phyloP scores from a whole-genome alignment of 2,888 invertebrate genomes.

The Phalera bucephala region DNA sequence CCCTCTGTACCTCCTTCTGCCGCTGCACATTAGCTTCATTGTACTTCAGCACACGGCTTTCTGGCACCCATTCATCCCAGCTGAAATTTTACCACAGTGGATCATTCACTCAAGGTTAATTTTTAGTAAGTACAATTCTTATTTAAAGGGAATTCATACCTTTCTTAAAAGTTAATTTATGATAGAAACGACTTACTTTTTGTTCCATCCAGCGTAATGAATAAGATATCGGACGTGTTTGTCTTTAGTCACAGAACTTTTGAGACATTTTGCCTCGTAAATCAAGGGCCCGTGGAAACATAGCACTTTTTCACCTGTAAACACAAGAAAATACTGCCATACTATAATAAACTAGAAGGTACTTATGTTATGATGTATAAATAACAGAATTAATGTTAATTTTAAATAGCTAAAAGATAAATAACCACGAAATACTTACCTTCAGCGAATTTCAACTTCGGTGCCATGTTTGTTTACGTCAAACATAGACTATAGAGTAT shows the following conservation, averaged over 20 bases:
- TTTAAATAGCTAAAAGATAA: too few species aligned
- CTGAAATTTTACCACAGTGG: conserved; percentile 71
- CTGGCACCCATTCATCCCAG: conserved; percentile 97
- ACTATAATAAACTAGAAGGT: not conserved
- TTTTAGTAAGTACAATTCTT: too few species aligned
- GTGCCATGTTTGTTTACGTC: conserved; percentile 64
- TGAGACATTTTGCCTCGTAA: conserved; percentile 98
- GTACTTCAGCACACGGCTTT: conserved; percentile 94
- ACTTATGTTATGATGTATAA: not conserved
- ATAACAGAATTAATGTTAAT: too few species aligned
- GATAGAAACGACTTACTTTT: conserved; percentile 87
- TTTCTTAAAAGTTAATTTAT: not conserved
- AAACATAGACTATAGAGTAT: too few species aligned
- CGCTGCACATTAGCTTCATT: conserved; percentile 94
- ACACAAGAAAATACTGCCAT: conserved; percentile 6
- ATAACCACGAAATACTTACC: conserved; percentile 63
- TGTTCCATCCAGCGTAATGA: conserved; percentile 99
- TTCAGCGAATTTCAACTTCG: conserved; percentile 89
- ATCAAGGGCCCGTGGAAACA: conserved; percentile 98
- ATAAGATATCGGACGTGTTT: conserved; percentile 95
- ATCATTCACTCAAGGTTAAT: too few species aligned
- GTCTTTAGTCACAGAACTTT: conserved; percentile 91
- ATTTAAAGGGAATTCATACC: not conserved
- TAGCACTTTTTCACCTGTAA: conserved; percentile 92
- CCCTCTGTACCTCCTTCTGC: conserved; percentile 93